Conservation (phyloP, 1,140 invertebrate species). For the Thrips palmi region DNA sequence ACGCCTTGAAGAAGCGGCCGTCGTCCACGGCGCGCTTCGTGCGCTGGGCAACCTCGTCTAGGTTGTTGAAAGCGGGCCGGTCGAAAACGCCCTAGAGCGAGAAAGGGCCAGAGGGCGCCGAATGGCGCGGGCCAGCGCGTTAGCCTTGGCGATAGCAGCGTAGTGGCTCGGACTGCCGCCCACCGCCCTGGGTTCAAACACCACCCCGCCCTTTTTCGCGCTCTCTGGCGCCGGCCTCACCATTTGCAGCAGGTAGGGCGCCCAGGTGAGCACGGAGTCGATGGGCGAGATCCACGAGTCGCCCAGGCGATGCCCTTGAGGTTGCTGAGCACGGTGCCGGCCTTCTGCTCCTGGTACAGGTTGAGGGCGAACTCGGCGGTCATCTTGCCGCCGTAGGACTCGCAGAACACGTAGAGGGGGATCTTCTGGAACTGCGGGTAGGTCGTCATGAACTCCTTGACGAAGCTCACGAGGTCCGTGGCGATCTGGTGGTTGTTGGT, state of each 20-base stretch:
- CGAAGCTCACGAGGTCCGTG: conserved; percentile 50
- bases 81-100: too few species aligned
- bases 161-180: too few species aligned
- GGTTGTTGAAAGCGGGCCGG: too few species aligned
- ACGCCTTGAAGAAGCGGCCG: too few species aligned
- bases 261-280: conserved; percentile 63
- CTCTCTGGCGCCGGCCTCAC: too few species aligned
- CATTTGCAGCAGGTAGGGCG: conserved; percentile 45
- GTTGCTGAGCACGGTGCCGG: conserved; percentile 42
- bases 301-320: conserved; percentile 57
- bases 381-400: conserved; percentile 85
- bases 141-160: too few species aligned
- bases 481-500: conserved; percentile 55
- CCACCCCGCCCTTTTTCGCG: too few species aligned
- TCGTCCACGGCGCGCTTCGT: too few species aligned
- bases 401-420: conserved; percentile 62
- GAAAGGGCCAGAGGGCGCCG: too few species aligned
- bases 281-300: conserved; percentile 76
- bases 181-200: too few species aligned
- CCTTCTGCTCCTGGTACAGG: conserved; percentile 39
- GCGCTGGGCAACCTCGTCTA: too few species aligned
- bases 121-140: too few species aligned
- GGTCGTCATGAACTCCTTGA: conserved; percentile 39
- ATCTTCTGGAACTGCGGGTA: conserved; percentile 44
- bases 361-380: conserved; percentile 50